Percentiles rank a stretch among this genome's conserved stretches.
Conservation (phyloP, 2,888 invertebrate species). For the Mythimna loreyi region DNA sequence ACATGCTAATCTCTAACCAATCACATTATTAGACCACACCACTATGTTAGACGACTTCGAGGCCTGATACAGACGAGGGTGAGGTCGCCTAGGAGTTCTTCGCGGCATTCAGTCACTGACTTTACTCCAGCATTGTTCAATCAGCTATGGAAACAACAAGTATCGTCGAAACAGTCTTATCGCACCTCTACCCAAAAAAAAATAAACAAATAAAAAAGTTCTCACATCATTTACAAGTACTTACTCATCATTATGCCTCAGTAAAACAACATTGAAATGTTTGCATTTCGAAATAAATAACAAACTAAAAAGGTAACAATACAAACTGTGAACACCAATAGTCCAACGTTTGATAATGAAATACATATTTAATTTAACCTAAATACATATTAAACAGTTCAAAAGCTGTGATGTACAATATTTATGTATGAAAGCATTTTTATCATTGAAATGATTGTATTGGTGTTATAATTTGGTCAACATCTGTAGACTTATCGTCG, state of each 20-base stretch:
- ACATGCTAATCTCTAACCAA: constrained; percentile 58
- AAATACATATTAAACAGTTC: constrained; percentile 9
- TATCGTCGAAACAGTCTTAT: constrained; percentile 54
- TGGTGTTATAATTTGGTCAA: constrained; percentile 21
- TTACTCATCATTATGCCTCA: constrained; percentile 36
- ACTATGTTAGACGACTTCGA: constrained; percentile 31
- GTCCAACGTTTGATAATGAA: constrained; percentile 11
- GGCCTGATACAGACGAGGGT: constrained; percentile 25
- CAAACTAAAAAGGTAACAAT: constrained; percentile 47
- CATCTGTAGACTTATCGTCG: constrained; percentile 5
- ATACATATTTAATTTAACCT: constrained; percentile 17
- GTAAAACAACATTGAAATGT: constrained; percentile 40
- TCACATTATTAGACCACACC: constrained; percentile 46
- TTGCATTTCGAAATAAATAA: constrained; percentile 48
- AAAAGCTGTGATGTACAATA: not conserved
- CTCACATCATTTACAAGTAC: constrained; percentile 18
- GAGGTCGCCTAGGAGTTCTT: constrained; percentile 27
- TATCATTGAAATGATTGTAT: constrained; percentile 17
- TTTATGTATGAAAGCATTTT: constrained; percentile 7
- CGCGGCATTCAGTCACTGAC: constrained; percentile 15
- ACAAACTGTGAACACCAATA: constrained; percentile 20
- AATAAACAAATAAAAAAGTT: constrained; percentile 29
- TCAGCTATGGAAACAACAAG: constrained; percentile 29
- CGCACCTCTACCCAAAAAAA: constrained; percentile 41
- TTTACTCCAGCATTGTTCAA: constrained; percentile 16